Evolutionary conservation across 2,888 invertebrate species (phyloP), one percentile per base, ranked within the genome.

Genomic region (Formica aserva): DNA sequence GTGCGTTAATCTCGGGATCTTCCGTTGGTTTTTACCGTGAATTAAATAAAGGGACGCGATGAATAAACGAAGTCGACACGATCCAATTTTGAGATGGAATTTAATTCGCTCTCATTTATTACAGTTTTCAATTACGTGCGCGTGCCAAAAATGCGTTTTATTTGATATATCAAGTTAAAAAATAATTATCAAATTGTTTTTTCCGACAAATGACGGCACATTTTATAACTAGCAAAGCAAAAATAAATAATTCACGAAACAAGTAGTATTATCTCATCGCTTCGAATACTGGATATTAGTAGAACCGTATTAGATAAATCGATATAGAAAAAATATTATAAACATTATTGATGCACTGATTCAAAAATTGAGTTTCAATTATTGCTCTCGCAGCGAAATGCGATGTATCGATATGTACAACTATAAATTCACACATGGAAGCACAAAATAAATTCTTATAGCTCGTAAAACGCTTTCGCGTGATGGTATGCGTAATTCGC

Each of bases 1-100:
- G 32, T 41, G 52, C 57, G 76, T 63, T 84, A 86, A 88, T 88
- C 88, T 52, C 55, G 65, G 22, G 9, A 85, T 85, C 89, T 89
- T 62, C 41, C n/a, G 78, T 78, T n/a, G 32, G 29, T 80, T 80
- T 80, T 80, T 66, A 63, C 63, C 45, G 9, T 9, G 32, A 65
- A 45, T 82, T 55, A 32, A 66, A 57, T 55, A 52, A 55, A 29
- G 52, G 52, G 48, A 48, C 13, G 5, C 45, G 60, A 74, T 67
- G 26, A 75, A 75, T 63, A 65, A 41, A 38, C n/a, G 26, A 13
- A 29, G 72, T 32, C 11, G 35, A 26, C 22, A 72, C 41, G 45
- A 60, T 77, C 18, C 66, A 22, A 32, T 71, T 9, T 29, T 11
- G 35, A 66, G 67, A n/a, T 76, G 38, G 52, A 72, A 52, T 57